Base-by-base conservation (phyloP, 2,113 vertebrate genomes). In the Psammodynastes pulverulentus region DNA sequence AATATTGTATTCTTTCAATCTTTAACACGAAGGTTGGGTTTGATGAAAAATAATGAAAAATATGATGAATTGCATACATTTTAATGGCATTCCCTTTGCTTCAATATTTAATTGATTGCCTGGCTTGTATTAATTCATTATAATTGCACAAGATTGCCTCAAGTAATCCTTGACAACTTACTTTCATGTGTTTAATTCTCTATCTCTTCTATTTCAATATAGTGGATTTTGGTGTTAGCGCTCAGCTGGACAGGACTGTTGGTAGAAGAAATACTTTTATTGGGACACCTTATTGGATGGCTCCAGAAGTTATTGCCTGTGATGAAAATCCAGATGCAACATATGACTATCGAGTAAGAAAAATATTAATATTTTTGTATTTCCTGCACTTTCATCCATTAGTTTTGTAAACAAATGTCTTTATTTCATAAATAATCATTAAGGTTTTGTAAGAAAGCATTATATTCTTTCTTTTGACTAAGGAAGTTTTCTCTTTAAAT, bases 311-410 rank as follows among this genome's bases (percentile, higher is more conserved):
- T 96, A 99, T 99, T 12, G 99, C 99, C 90, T 99, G 99, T 84
- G 99, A 99, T 8, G 99, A 99, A 97, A 99, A 99, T 97, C 99
- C 99, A 15, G 99, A 99, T 62, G 99, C 99, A 86, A 99, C 99
- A 0, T 99, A 99, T 1, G 99, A 99, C 97, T 99, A 99, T 97
- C 98, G 99, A 97, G 99, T 99, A 95, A 98, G 98, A 93, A 52
- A 84, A 24, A 49, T 84, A 26, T 91, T 96, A 56, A 34, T 84
- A 91, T 91, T 84, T 85, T 24, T 48, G 0, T 5, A 23, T 39
- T 72, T 93, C 4, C 3, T 53, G 2, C 90, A 92, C 7, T 89
- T 90, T 89, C 0, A 0, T 51, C 26, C 0, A 0, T 89, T 26
- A 87, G 12, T 92, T 0, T 0, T 19, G 45, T 49, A 7, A 29